Evolutionary conservation across 2,888 invertebrate species (phyloP).

Genomic region (Drosophila quinaria): DNA sequence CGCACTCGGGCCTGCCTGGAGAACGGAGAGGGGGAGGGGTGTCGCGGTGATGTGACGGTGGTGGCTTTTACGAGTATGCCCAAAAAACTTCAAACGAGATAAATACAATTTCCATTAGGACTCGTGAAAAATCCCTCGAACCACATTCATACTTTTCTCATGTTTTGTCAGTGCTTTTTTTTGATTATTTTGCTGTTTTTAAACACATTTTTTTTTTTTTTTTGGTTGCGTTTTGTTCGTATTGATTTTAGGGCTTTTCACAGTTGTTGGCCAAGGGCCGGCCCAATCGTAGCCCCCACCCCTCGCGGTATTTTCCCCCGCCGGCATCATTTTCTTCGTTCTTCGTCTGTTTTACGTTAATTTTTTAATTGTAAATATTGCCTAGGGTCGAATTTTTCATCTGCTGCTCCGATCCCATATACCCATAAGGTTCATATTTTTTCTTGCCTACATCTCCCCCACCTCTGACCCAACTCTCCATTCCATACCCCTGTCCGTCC

Average conservation of each 20-base stretch:
- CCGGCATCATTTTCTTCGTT: slow-evolving; percentile 46
- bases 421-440: slow-evolving; percentile 75
- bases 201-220: slow-evolving; percentile 16
- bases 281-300: neutral
- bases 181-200: slow-evolving; percentile 33
- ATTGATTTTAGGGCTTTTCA: slow-evolving; percentile 79
- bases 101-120: slow-evolving; percentile 81
- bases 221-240: slow-evolving; percentile 55
- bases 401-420: slow-evolving; percentile 51
- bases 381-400: slow-evolving; percentile 79
- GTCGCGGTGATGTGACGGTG: slow-evolving; percentile 38
- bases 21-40: slow-evolving; percentile 6
- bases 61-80: slow-evolving; percentile 54
- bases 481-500: neutral
- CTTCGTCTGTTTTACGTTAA: slow-evolving; percentile 79
- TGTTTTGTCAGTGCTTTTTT: slow-evolving; percentile 50
- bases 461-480: neutral
- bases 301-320: slow-evolving; percentile 4
- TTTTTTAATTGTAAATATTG: slow-evolving; percentile 82
- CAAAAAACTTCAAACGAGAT: slow-evolving; percentile 75
- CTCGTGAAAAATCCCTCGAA: slow-evolving; percentile 71
- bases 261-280: slow-evolving; percentile 59
- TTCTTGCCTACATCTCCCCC: slow-evolving; percentile 47
- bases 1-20: slow-evolving; percentile 41
- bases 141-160: slow-evolving; percentile 74